Evolutionary conservation across 92 coral and sea anemone species (phyloP), one percentile per base, ranked within the genome.

Genomic region (Zoanthus sociatus): DNA sequence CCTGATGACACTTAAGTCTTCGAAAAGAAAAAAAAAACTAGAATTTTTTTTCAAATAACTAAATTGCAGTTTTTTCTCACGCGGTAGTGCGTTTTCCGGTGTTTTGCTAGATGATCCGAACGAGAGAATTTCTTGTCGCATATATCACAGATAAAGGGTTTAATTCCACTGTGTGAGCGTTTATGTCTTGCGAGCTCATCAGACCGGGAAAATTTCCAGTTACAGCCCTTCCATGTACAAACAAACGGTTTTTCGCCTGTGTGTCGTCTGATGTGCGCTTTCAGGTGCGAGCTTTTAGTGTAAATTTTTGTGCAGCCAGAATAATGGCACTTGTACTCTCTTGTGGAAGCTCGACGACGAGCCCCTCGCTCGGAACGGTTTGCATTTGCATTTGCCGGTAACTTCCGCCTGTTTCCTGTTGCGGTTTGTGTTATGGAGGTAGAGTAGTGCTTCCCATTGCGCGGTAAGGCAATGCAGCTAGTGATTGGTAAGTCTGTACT

Each of bases 191-290:
- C 98, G 18, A 95, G 88, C 83, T 95, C 98, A 51, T 95, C 98
- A 5, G 98, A 95, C 54, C 98, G 84, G 45, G 98, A 95, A 76
- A 95, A 95, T 55, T 95, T 85, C 98, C 98, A 95, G 63, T 93
- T 89, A 31, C 98, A 95, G 4, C 98, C 98, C 68, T 95, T 95
- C 98, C 98, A 95, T 32, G 98, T 95, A 46, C 98, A 95, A 26
- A 92, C 94, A 71, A 95, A 95, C 2, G 98, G 98, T 51, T 95
- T 95, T 45, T 95, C 98, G 31, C 98, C 98, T 1, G 98, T 95
- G 37, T 95, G 98, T 31, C 98, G 90, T 45, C 98, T 77, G 4
- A 95, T 95, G 42, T 95, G 98, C 33, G 98, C 98, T 73, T 95
- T 95, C 13, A 95, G 90, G 61, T 95, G 98, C 33, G 98, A 95